These are phyloP conservation scores for Zoroaster sp. DNA, from an alignment of 53 echinoderm and acorn worm genomes.

Conservation along the genomic window DNA sequence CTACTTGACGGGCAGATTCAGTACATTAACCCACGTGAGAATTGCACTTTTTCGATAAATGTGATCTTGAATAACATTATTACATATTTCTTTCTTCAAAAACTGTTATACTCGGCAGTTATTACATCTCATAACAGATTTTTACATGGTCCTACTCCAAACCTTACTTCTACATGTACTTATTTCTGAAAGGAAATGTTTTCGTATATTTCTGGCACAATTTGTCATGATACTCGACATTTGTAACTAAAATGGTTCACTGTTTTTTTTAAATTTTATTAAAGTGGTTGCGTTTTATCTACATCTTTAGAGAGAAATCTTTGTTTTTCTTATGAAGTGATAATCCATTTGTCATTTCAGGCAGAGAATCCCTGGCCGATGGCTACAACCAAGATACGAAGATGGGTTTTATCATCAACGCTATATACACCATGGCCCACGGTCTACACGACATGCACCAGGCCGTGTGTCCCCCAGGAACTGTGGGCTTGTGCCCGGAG, in stretches of 20 bases:
- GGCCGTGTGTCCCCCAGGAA: slow-evolving; percentile 62
- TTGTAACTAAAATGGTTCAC: too few species aligned
- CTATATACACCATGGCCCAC: slow-evolving; percentile 92
- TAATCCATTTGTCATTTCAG: slow-evolving; percentile 34
- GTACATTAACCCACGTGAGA: neutral
- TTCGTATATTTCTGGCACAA: too few species aligned
- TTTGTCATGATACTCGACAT: too few species aligned
- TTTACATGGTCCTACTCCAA: too few species aligned
- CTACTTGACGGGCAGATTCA: neutral
- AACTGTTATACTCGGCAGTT: too few species aligned
- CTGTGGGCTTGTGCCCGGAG: slow-evolving; percentile 69
- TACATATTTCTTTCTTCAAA: neutral
- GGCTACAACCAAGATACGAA: slow-evolving; percentile 91
- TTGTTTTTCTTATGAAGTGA: too few species aligned
- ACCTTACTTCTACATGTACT: too few species aligned
- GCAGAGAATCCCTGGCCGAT: slow-evolving; percentile 61
- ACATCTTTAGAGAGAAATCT: too few species aligned
- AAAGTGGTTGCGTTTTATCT: too few species aligned
- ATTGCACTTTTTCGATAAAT: neutral
- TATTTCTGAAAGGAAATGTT: too few species aligned
- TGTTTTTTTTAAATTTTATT: too few species aligned
- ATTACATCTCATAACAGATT: too few species aligned
- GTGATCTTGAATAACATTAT: neutral
- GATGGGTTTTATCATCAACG: slow-evolving; percentile 96
- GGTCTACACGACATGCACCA: slow-evolving; percentile 81